Evolutionary conservation across 2,888 invertebrate species (phyloP), one percentile per base, ranked within the genome.

Genomic region (Drosophila anceps): DNA sequence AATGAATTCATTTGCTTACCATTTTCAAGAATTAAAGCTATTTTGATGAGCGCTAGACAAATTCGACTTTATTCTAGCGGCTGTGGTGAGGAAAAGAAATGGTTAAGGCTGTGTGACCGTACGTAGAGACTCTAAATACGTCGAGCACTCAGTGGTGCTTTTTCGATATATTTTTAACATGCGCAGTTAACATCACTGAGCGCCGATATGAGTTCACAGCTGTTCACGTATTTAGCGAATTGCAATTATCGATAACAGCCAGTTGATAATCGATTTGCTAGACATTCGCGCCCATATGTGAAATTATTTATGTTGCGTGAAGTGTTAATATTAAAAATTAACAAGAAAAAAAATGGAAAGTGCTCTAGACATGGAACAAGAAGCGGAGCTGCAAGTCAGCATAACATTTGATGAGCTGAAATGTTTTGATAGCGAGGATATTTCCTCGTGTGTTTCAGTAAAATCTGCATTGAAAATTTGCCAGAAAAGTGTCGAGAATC

Each of bases 341-440:
- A 15, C 8, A 50, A 35, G 1, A 69, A 4, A 15, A 8, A 50
- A 35, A 1, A 69, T 77, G 69, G 35, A 69, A 59, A 31, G 10
- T 37, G 0, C 10, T 0, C 0, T 48, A 18, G 44, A 44, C 2
- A 10, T 13, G 9, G 59, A 46, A 6, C 39, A 41, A 18, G n/a
- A 24, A 3, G 15, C 43, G 2, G 39, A 48, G 10, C 0, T 65
- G 24, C 43, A 73, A 41, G 41, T 55, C 4, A 63, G 8, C 2
- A 39, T 80, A 20, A 59, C 75, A 7, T 82, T 78, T 24, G 37
- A 51, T n/a, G 84, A 84, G 24, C 46, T 84, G 13, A 53, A 71
- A 29, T 55, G 48, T 13, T 59, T 80, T 6, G 72, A 80, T 9
- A 33, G 48, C 9, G 71, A 73, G 7, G 74, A 80, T 18, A 46